Evolutionary conservation across 2,888 invertebrate genomes (phyloP).

Genomic region (Cylloceria caligata): DNA sequence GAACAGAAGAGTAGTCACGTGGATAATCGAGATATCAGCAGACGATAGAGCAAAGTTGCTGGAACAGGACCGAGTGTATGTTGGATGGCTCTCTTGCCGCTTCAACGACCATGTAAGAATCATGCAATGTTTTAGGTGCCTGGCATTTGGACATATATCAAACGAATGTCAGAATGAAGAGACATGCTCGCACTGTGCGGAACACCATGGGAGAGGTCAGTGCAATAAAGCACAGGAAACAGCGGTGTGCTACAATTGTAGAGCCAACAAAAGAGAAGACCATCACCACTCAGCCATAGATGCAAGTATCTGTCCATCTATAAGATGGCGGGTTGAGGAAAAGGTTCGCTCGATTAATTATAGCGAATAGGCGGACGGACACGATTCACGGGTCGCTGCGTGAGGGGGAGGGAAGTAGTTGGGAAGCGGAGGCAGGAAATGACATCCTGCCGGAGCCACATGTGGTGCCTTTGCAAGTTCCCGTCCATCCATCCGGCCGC

Average conservation of each 20-base stretch:
- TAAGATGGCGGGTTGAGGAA: neutral
- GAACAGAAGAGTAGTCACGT: neutral
- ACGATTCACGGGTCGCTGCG: conserved; percentile 65
- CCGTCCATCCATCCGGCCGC: conserved; percentile 45
- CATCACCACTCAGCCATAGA: neutral
- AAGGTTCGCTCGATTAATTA: neutral
- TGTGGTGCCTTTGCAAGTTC: neutral
- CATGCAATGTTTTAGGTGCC: neutral
- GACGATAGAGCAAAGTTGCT: conserved; percentile 5
- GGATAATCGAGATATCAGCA: conserved; percentile 16
- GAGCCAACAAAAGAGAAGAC: neutral
- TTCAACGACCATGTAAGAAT: conserved; percentile 58
- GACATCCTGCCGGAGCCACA: conserved; percentile 40
- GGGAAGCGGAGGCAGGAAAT: conserved; percentile 23
- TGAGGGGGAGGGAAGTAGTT: conserved; percentile 1
- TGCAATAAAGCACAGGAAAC: neutral
- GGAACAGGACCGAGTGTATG: conserved; percentile 28
- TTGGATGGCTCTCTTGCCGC: conserved; percentile 8
- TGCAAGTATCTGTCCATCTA: neutral
- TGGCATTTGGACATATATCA: conserved; percentile 10
- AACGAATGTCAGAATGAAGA: neutral
- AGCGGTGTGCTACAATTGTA: neutral
- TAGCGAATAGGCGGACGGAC: neutral
- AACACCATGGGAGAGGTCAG: neutral
- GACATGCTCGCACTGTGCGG: conserved; percentile 1